Percentiles rank a stretch among this genome's conserved stretches.
Conservation (phyloP, 1,140 invertebrate species). For the Bombyx mori region DNA sequence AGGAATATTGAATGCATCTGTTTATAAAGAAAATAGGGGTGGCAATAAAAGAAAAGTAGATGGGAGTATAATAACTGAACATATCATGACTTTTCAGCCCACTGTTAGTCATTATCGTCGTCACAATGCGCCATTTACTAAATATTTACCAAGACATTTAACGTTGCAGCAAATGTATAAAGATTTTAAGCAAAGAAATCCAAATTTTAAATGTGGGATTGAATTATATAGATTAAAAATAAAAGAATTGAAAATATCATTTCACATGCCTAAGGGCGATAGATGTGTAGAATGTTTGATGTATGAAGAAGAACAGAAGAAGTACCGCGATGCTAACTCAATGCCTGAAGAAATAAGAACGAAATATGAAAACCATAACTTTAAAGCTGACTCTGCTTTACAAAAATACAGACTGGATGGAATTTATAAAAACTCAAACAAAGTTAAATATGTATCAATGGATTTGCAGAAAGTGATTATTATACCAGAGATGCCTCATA, state of each 20-base stretch:
- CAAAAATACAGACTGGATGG: constrained; percentile 6
- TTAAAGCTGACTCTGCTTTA: constrained; percentile 11
- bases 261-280: constrained; percentile 9
- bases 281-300: constrained; percentile 8
- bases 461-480: constrained; percentile 5
- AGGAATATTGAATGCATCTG: no score
- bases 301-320: constrained; percentile 9
- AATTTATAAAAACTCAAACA: background rate
- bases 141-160: no score
- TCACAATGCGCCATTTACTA: no score
- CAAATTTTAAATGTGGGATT: constrained; percentile 6
- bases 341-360: constrained; percentile 5
- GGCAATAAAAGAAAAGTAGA: no score
- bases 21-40: no score
- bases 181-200: constrained; percentile 12
- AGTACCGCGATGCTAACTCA: background rate
- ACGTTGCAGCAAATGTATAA: no score
- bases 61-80: no score
- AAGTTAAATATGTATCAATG: constrained; percentile 10
- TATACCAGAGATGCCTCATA: constrained; percentile 8
- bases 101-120: no score
- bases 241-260: constrained; percentile 14
- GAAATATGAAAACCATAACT: constrained; percentile 8
- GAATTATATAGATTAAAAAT: constrained; percentile 10
- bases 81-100: no score